phyloP scores from a whole-genome alignment of 2,797 vertebrate genomes.

The Pantherophis vulpinus region DNA sequence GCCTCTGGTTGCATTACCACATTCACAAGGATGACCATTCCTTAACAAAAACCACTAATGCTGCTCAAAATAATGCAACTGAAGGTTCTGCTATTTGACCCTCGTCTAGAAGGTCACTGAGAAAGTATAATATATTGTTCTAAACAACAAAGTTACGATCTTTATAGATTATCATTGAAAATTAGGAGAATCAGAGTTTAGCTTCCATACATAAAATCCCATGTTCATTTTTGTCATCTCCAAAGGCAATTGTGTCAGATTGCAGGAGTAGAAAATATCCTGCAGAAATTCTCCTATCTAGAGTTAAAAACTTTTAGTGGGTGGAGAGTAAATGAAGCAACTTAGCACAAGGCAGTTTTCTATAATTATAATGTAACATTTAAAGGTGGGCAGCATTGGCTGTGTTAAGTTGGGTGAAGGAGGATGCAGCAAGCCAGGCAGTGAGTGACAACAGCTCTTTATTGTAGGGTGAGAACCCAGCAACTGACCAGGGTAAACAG shows the following conservation, averaged over 20 bases:
- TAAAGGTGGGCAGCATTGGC: not conserved
- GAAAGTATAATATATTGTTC: slow-evolving; percentile 33
- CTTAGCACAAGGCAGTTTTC: not conserved
- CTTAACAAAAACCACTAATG: slow-evolving; percentile 46
- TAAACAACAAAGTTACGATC: not conserved
- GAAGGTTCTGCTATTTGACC: slow-evolving; percentile 37
- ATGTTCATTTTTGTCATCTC: not conserved
- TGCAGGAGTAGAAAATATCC: not conserved
- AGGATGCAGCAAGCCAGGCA: no score
- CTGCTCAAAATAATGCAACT: not conserved
- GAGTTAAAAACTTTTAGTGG: not conserved
- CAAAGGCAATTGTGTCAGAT: not conserved
- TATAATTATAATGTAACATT: not conserved
- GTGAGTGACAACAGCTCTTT: no score
- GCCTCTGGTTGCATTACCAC: slow-evolving; percentile 43
- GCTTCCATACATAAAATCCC: not conserved
- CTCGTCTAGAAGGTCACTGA: slow-evolving; percentile 33
- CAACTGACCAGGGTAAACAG: no score
- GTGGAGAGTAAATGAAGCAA: not conserved
- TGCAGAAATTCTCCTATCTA: not conserved
- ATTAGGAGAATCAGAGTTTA: not conserved
- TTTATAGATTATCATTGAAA: not conserved
- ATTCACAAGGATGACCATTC: slow-evolving; percentile 44
- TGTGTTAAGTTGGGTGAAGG: no score
- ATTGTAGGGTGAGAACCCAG: no score